A percentile compares a stretch with the other conserved stretches of the same genome.
Conservation (phyloP, 2,888 invertebrate species). For the Drosophila pegasa region DNA sequence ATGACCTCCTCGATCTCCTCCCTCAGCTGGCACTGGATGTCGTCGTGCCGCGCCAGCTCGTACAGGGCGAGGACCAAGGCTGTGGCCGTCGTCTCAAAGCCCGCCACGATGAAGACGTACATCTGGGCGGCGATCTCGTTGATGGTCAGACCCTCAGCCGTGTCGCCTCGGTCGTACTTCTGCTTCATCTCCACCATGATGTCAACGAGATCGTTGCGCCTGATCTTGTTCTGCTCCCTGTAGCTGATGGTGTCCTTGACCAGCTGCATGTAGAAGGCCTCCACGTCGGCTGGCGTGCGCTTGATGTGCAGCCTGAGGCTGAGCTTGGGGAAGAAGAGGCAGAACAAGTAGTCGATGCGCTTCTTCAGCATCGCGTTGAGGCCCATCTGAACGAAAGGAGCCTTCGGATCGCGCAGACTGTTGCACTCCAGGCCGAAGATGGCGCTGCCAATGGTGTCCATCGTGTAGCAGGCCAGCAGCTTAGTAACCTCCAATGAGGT, state of each 20-base stretch:
- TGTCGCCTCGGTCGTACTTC: slow-evolving; percentile 66
- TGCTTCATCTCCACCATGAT: slow-evolving; percentile 72
- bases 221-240: slow-evolving; percentile 80
- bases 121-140: slow-evolving; percentile 82
- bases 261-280: slow-evolving; percentile 84
- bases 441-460: slow-evolving; percentile 86
- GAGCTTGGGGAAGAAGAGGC: slow-evolving; percentile 64
- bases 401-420: slow-evolving; percentile 83
- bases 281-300: slow-evolving; percentile 59
- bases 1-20: slow-evolving; percentile 83
- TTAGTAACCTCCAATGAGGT: slow-evolving; percentile 84
- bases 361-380: slow-evolving; percentile 53
- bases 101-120: slow-evolving; percentile 84
- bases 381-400: slow-evolving; percentile 83
- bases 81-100: slow-evolving; percentile 88
- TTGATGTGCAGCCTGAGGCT: slow-evolving; percentile 65
- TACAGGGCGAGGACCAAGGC: slow-evolving; percentile 86
- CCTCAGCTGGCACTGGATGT: slow-evolving; percentile 79
- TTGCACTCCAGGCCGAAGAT: slow-evolving; percentile 86
- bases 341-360: slow-evolving; percentile 45
- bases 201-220: slow-evolving; percentile 87
- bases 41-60: slow-evolving; percentile 71
- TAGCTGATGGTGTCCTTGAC: slow-evolving; percentile 66
- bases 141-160: slow-evolving; percentile 71
- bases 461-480: slow-evolving; percentile 84